phyloP scores from a whole-genome alignment of 2,888 invertebrate genomes.

The Athetis lepigone region DNA sequence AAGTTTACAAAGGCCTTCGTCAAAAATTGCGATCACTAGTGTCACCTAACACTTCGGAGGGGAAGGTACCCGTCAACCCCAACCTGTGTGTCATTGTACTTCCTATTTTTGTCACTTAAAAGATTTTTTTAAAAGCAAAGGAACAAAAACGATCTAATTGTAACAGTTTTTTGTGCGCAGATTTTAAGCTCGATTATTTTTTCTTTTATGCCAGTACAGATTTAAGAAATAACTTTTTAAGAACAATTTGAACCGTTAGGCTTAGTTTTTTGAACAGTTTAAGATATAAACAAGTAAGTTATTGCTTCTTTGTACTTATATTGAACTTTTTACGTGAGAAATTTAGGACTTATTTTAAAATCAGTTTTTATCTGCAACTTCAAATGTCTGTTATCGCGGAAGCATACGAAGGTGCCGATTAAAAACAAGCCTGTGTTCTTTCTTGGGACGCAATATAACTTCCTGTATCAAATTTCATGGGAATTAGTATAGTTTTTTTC shows the following conservation, averaged over 20 bases:
- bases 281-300: conserved; percentile 35
- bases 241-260: conserved; percentile 72
- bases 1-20: conserved; percentile 82
- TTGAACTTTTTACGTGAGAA: conserved; percentile 7
- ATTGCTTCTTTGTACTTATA: conserved; percentile 15
- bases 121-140: conserved; percentile 80
- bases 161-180: conserved; percentile 87
- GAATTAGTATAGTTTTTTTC: too few species aligned
- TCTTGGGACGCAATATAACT: too few species aligned
- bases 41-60: conserved; percentile 87
- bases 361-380: too few species aligned
- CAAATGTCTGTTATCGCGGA: too few species aligned
- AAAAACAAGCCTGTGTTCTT: not conserved
- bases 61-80: conserved; percentile 82
- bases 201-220: conserved; percentile 75
- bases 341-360: not conserved
- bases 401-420: not conserved
- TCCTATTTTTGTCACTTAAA: conserved; percentile 88
- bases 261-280: conserved; percentile 54
- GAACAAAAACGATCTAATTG: conserved; percentile 90
- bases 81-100: conserved; percentile 88
- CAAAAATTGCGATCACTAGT: conserved; percentile 86
- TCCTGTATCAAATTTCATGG: too few species aligned
- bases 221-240: conserved; percentile 67
- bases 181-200: conserved; percentile 89